Percentiles rank a stretch among this genome's conserved stretches.
Evolutionary conservation across 2,797 vertebrate genomes (phyloP).

Genomic region (Gallirallus australis): DNA sequence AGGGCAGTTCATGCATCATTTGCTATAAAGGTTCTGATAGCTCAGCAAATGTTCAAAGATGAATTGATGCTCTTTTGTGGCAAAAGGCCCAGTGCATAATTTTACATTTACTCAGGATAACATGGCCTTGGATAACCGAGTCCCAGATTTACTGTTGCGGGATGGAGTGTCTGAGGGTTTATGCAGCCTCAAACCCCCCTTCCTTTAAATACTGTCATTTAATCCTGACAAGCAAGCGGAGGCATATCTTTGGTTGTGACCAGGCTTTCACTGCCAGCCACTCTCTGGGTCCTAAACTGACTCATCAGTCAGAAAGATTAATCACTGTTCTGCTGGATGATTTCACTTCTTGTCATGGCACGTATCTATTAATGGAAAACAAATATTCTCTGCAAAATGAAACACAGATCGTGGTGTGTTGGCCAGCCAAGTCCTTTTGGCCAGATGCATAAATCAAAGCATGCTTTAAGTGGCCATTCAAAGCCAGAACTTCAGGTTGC

Average conservation of each 20-base stretch:
- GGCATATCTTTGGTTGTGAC: slow-evolving; percentile 1
- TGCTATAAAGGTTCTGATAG: slow-evolving; percentile 59
- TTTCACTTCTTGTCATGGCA: slow-evolving; percentile 70
- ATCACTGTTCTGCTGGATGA: slow-evolving; percentile 51
- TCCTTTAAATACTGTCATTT: slow-evolving; percentile 6
- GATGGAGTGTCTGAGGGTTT: slow-evolving; percentile 39
- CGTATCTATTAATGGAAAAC: slow-evolving; percentile 65
- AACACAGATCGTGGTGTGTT: neutral
- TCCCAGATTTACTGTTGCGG: slow-evolving; percentile 39
- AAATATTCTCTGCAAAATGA: slow-evolving; percentile 64
- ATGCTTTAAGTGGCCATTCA: neutral
- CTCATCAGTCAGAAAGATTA: slow-evolving; percentile 66
- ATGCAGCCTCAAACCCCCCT: slow-evolving; percentile 8
- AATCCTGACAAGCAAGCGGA: slow-evolving; percentile 39
- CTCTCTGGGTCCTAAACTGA: slow-evolving; percentile 53
- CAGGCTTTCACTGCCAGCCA: slow-evolving; percentile 31
- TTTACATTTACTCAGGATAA: slow-evolving; percentile 53
- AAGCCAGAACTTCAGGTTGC: neutral
- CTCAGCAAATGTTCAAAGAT: slow-evolving; percentile 64
- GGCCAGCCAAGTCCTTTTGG: slow-evolving; percentile 39
- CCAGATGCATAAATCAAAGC: slow-evolving; percentile 3
- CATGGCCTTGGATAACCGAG: slow-evolving; percentile 57
- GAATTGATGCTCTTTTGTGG: slow-evolving; percentile 54
- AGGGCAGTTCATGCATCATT: slow-evolving; percentile 66
- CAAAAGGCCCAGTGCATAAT: slow-evolving; percentile 53